phyloP scores from a whole-genome alignment of 23 tunicate species.

The Oikopleura dioica region DNA sequence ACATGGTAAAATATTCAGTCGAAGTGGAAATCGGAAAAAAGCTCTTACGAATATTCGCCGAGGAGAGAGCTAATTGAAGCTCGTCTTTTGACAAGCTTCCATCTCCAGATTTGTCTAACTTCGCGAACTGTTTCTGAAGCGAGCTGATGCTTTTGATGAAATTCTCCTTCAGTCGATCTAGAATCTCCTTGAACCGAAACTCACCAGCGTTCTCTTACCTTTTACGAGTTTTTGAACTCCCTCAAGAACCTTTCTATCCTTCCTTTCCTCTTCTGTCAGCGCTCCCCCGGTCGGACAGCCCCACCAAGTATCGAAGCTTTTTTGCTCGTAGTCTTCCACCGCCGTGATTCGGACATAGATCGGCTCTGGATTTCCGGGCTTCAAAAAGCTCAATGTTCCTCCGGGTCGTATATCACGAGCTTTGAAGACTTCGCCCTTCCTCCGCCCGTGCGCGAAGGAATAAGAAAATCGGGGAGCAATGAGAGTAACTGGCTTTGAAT shows the following conservation, averaged over 20 bases:
- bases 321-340: not conserved
- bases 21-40: too few species aligned
- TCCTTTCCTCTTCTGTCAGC: conserved; percentile 5
- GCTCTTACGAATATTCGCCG: not conserved
- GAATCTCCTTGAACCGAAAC: too few species aligned
- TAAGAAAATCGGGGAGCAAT: not conserved
- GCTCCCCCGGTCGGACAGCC: not conserved
- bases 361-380: not conserved
- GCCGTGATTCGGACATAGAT: not conserved
- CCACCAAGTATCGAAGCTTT: not conserved
- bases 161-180: not conserved
- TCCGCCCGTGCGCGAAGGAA: not conserved
- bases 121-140: not conserved
- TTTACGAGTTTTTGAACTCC: not conserved
- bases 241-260: not conserved
- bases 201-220: too few species aligned
- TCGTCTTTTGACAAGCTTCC: not conserved
- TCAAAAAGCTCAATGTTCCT: not conserved
- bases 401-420: not conserved
- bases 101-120: not conserved
- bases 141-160: not conserved
- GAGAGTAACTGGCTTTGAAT: not conserved
- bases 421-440: not conserved
- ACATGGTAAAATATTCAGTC: too few species aligned
- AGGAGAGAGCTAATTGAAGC: not conserved